These are phyloP conservation scores for Coptodon rendalli DNA, from an alignment of 2,113 vertebrate species.

Conservation along the genomic window DNA sequence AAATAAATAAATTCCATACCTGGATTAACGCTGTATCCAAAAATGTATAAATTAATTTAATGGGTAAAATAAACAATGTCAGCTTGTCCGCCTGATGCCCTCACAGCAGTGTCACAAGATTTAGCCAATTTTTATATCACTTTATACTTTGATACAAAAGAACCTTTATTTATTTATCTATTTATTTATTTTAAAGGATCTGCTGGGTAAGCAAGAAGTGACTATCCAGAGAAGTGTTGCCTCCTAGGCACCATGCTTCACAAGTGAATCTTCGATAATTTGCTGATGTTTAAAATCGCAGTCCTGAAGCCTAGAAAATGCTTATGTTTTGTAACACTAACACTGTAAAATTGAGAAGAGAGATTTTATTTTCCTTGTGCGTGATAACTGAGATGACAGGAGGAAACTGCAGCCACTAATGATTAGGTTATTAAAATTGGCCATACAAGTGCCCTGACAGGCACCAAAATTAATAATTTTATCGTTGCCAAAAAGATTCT, in stretches of 20 bases:
- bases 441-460: not conserved
- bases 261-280: not conserved
- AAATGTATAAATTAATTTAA: not conserved
- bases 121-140: not conserved
- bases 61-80: not conserved
- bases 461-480: not conserved
- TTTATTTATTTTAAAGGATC: not conserved
- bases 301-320: not conserved
- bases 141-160: not conserved
- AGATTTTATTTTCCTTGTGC: not conserved
- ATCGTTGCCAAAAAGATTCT: not conserved
- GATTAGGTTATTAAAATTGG: not conserved
- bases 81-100: not conserved
- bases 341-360: not conserved
- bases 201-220: not conserved
- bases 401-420: not conserved
- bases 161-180: not conserved
- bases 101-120: not conserved
- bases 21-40: not conserved
- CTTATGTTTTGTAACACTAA: not conserved
- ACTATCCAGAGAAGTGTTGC: not conserved
- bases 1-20: not conserved
- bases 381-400: not conserved
- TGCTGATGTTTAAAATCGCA: not conserved
- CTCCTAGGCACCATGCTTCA: not conserved